Conservation (phyloP, 2,113 vertebrate species). For the Rhynchopsitta pachyrhyncha region DNA sequence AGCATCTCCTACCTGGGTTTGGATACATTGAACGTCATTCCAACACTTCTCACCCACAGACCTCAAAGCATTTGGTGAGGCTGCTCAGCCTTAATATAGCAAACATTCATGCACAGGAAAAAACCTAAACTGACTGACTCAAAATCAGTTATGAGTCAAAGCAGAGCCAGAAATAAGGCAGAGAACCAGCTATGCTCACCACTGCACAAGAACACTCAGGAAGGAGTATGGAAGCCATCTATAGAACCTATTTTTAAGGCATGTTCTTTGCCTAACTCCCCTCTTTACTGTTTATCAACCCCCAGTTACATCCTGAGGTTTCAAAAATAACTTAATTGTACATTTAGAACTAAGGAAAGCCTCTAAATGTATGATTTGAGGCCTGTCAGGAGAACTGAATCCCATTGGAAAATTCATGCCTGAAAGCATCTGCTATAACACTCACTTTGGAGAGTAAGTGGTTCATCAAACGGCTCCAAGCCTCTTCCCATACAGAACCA, state of each 20-base stretch:
- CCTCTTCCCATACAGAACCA: neutral
- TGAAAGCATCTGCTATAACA: neutral
- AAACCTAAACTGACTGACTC: neutral
- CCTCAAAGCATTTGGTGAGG: neutral
- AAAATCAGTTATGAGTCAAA: neutral
- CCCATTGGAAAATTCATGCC: neutral
- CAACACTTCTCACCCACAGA: neutral
- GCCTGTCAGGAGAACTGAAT: neutral
- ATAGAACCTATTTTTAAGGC: neutral
- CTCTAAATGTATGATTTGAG: neutral
- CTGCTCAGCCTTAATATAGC: neutral
- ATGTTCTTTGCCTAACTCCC: fast-evolving
- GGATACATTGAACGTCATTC: neutral
- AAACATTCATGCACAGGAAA: neutral
- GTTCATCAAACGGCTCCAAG: neutral
- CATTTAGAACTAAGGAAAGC: neutral
- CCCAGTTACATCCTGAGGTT: neutral
- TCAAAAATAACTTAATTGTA: neutral
- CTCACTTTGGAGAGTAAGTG: neutral
- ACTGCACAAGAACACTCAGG: neutral
- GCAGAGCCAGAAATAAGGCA: neutral
- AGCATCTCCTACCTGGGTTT: neutral
- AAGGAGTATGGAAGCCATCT: neutral
- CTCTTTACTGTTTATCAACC: neutral
- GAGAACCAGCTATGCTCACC: neutral